Evolutionary conservation across 2,888 invertebrate species (phyloP).

Genomic region (Meta bourneti): DNA sequence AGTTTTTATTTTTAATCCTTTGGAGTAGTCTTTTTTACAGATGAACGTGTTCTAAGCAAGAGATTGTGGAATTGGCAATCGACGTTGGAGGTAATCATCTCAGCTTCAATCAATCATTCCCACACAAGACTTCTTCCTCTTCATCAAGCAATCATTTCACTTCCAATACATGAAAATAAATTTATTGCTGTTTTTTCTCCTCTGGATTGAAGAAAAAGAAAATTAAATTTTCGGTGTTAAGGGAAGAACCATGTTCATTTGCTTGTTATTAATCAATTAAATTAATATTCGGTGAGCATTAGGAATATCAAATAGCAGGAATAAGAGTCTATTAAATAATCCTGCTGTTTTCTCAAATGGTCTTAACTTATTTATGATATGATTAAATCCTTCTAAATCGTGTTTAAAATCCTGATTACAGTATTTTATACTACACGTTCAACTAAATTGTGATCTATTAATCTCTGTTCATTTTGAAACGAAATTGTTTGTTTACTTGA

Average conservation of each 20-base stretch:
- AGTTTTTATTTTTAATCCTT: background rate
- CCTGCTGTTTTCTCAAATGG: background rate
- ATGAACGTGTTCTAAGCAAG: background rate
- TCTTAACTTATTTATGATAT: background rate
- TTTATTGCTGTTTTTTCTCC: background rate
- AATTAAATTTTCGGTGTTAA: background rate
- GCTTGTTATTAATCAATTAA: background rate
- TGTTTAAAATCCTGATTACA: too few relatives aligned
- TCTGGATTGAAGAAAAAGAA: background rate
- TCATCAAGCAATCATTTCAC: background rate
- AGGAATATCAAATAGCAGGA: background rate
- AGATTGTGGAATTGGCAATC: conserved; percentile 8
- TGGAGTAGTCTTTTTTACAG: background rate
- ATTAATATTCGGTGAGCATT: background rate
- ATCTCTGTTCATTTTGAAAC: too few relatives aligned
- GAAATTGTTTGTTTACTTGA: too few relatives aligned
- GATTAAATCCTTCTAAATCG: too few relatives aligned
- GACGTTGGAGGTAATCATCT: conserved; percentile 48
- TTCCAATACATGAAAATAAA: background rate
- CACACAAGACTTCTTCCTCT: conserved; percentile 7
- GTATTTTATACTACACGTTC: too few relatives aligned
- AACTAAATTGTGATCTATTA: too few relatives aligned
- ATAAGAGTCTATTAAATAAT: background rate
- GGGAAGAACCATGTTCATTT: background rate
- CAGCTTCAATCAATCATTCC: conserved; percentile 40